A percentile compares a stretch with the other conserved stretches of the same genome.
Conservation (phyloP, 2,113 vertebrate species). For the Mesembrinibis cayennensis region DNA sequence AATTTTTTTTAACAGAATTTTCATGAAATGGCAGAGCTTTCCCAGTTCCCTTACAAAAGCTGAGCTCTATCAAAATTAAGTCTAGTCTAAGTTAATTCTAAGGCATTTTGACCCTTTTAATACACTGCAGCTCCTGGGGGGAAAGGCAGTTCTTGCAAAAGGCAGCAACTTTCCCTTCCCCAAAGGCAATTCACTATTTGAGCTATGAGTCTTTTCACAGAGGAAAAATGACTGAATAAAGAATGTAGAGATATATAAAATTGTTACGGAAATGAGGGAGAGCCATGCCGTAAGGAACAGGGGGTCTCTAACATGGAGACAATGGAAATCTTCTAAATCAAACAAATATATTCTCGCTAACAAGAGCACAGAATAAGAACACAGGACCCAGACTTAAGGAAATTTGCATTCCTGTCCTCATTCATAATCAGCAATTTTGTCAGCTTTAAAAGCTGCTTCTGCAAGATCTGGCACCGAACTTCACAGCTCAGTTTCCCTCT, state of each 20-base stretch:
- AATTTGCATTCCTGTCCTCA: background rate
- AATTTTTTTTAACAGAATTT: background rate
- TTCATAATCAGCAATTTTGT: background rate
- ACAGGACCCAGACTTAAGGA: no score
- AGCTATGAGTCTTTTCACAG: background rate
- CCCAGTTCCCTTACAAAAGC: background rate
- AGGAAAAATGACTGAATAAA: background rate
- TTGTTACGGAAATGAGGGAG: background rate
- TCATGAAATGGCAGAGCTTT: background rate
- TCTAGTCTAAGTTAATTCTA: background rate
- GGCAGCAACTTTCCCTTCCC: background rate
- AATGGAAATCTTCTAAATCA: background rate
- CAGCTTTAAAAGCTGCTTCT: background rate
- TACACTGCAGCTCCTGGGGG: background rate
- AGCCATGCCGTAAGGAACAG: background rate
- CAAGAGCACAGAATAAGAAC: background rate
- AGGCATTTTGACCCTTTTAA: background rate
- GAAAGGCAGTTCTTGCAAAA: background rate
- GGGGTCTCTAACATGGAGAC: background rate
- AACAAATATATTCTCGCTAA: background rate
- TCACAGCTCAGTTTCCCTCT: background rate
- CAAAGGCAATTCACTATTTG: background rate
- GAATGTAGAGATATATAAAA: background rate
- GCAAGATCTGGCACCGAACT: background rate
- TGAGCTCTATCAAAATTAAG: background rate